Percentiles rank a stretch among this genome's conserved stretches.
phyloP scores from a whole-genome alignment of 2,797 vertebrate genomes.

The Hafferia zeledoni region DNA sequence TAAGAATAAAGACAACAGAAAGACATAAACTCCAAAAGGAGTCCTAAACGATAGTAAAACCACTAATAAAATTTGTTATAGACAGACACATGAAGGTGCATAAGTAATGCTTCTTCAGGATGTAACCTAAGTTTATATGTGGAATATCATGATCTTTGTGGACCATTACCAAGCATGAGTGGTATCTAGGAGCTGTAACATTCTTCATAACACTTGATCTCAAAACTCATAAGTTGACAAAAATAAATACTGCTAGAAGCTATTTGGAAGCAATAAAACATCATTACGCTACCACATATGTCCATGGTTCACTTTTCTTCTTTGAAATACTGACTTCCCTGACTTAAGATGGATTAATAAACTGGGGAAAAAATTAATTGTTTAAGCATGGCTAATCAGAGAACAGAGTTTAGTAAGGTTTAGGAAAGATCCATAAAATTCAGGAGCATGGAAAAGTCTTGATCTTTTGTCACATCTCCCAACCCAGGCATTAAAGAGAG shows the following conservation, averaged over 20 bases:
- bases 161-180: neutral
- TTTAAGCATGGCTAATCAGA: neutral
- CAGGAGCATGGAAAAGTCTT: neutral
- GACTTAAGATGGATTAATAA: neutral
- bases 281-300: neutral
- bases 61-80: neutral
- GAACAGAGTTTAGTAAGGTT: neutral
- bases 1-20: neutral
- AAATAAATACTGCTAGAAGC: neutral
- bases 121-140: neutral
- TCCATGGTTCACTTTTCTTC: neutral
- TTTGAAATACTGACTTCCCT: neutral
- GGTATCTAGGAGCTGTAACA: neutral
- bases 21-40: neutral
- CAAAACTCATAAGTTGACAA: neutral
- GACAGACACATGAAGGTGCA: neutral
- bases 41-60: neutral
- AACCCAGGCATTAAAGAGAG: neutral
- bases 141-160: neutral
- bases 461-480: neutral
- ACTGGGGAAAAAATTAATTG: rapidly evolving
- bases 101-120: neutral
- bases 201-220: neutral
- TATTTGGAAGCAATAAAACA: neutral
- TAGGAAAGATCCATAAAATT: neutral